Evolutionary conservation across 1,140 invertebrate genomes (phyloP).

Genomic region (Thaumatotibia leucotreta): DNA sequence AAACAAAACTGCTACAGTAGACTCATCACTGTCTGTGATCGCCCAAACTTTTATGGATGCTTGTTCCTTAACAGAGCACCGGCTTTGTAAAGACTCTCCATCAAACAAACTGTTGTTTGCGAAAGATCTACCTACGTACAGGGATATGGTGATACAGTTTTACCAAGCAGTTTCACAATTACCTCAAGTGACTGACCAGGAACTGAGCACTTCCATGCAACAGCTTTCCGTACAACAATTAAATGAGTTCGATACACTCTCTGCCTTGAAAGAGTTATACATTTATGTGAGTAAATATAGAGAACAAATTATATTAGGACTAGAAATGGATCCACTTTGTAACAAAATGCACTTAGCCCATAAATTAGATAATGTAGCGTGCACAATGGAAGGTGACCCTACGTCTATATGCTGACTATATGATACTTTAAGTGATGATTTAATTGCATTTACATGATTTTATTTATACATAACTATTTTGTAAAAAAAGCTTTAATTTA

Average conservation of each 20-base stretch:
- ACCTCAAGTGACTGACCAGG: slow-evolving; percentile 93
- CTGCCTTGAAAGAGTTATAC: slow-evolving; percentile 94
- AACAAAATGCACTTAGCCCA: slow-evolving; percentile 92
- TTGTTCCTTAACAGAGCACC: slow-evolving; percentile 92
- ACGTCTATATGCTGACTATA: slow-evolving; percentile 76
- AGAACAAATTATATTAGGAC: slow-evolving; percentile 91
- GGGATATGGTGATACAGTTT: slow-evolving; percentile 91
- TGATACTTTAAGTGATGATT: slow-evolving; percentile 61
- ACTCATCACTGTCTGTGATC: slow-evolving; percentile 95
- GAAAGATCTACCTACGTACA: slow-evolving; percentile 94
- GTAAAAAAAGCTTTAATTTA: slow-evolving; percentile 76
- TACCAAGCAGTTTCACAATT: slow-evolving; percentile 90
- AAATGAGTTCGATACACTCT: slow-evolving; percentile 93
- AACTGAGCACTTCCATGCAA: slow-evolving; percentile 94
- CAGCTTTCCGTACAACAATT: slow-evolving; percentile 91
- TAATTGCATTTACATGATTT: slow-evolving; percentile 73
- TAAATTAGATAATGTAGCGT: slow-evolving; percentile 92
- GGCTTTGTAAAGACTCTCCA: slow-evolving; percentile 95
- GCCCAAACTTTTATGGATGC: slow-evolving; percentile 98
- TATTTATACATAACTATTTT: slow-evolving; percentile 70
- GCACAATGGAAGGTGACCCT: slow-evolving; percentile 89
- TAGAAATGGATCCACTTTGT: slow-evolving; percentile 88
- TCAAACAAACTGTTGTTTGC: slow-evolving; percentile 96
- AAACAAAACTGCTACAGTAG: slow-evolving; percentile 93
- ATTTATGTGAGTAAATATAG: slow-evolving; percentile 96